phyloP scores from a whole-genome alignment of 2,113 vertebrate genomes.

The Silurus meridionalis region DNA sequence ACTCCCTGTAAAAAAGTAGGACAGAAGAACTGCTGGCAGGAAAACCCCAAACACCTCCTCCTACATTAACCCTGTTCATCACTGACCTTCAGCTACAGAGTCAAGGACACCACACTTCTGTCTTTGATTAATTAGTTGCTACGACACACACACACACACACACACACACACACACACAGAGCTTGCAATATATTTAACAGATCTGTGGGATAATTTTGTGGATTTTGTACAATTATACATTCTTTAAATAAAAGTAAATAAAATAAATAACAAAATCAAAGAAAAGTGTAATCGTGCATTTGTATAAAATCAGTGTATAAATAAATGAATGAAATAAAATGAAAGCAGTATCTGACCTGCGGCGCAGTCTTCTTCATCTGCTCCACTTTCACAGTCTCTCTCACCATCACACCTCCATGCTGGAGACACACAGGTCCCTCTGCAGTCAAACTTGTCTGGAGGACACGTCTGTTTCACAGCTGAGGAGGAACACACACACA shows the following conservation, averaged over 20 bases:
- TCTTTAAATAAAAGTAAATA: too few relatives aligned
- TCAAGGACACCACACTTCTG: background rate
- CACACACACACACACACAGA: too few relatives aligned
- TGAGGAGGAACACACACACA: constrained; percentile 44
- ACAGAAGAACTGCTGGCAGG: constrained; percentile 50
- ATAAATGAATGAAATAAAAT: background rate
- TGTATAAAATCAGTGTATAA: too few relatives aligned
- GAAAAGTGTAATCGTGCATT: too few relatives aligned
- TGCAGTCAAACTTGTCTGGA: constrained; percentile 93
- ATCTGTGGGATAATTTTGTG: too few relatives aligned
- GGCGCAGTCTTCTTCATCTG: constrained; percentile 87
- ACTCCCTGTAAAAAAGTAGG: constrained; percentile 71
- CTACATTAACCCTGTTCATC: background rate
- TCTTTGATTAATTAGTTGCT: constrained; percentile 21
- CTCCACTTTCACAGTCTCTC: constrained; percentile 91
- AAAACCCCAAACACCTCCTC: background rate
- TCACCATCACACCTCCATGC: constrained; percentile 95
- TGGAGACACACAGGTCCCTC: constrained; percentile 90
- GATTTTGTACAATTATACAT: too few relatives aligned
- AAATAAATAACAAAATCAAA: too few relatives aligned
- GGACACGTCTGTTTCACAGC: constrained; percentile 89
- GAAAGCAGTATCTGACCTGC: constrained; percentile 75
- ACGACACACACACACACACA: too few relatives aligned
- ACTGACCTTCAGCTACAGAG: constrained; percentile 30
- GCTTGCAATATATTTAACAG: too few relatives aligned